Base-by-base conservation (phyloP, 2,797 vertebrate species). In the Urosaurus nigricauda region DNA sequence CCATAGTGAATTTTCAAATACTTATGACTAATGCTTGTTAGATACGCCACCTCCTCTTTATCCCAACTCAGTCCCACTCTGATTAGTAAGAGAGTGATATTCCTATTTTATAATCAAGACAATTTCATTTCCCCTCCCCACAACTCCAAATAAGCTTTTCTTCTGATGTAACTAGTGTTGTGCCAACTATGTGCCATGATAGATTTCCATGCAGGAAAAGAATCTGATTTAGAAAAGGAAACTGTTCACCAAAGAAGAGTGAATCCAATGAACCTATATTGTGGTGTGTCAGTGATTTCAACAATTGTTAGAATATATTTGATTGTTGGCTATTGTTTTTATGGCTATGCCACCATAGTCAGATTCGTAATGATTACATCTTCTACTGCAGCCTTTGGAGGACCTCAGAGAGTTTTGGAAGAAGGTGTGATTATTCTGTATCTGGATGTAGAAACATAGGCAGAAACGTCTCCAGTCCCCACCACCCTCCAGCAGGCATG, bases 1-100 rank as follows among this genome's bases (percentile, higher is more conserved):
- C 74, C 2, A 32, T 85, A 93, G 93, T 87, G 74, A 87, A 83
- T 91, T 94, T 92, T 88, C 91, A 84, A 93, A 91, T 92, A 92
- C 91, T 92, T 94, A 81, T 1, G 0, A 0, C 3, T 29, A 79
- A 0, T 24, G 3, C 79, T 93, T 77, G 13, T 85, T 89, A 65
- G 35, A 2, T 83, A 65, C 71, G 16, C 85, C 19, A 37, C 21
- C 60, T 53, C 70, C n/a, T 74, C 51, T 51, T 13, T 37, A 40
- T 56, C 47, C n/a, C 43, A 51, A 53, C 58, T 65, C 56, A 9
- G 60, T 14, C 74, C 1, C 82, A 79, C 87, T 89, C 90, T 19
- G 85, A 7, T 0, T 40, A 75, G 19, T 0, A 80, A 91, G 1
- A 37, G 74, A 77, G 74, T 17, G 81, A 71, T 40, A 43, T 0